phyloP scores from a whole-genome alignment of 37 sponge, comb jelly and placozoan genomes.

The Tethya wilhelma region DNA sequence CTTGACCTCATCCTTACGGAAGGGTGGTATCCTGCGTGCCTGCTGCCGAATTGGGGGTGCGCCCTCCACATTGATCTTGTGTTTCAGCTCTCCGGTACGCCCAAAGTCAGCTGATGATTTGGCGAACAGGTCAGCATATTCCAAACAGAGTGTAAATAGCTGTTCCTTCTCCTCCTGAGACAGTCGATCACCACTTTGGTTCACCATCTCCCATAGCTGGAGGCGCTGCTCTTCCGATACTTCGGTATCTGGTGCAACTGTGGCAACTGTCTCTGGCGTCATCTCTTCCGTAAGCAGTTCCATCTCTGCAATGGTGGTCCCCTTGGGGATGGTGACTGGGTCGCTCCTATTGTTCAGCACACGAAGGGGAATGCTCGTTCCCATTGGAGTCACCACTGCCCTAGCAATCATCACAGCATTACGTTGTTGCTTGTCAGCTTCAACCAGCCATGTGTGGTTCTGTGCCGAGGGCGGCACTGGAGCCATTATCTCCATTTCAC shows the following conservation, averaged over 20 bases:
- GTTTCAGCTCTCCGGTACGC: not conserved
- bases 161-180: not conserved
- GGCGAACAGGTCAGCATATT: not conserved
- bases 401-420: conserved; percentile 17
- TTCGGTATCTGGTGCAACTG: not conserved
- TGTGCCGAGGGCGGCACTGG: not conserved
- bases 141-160: not conserved
- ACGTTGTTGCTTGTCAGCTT: not conserved
- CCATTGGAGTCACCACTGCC: conserved; percentile 6
- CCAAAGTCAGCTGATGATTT: not conserved
- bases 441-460: conserved; percentile 15
- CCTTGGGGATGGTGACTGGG: not conserved
- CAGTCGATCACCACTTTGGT: not conserved
- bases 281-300: not conserved
- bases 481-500: conserved; percentile 10
- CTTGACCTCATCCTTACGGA: too few species aligned
- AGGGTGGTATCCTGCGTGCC: too few species aligned
- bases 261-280: not conserved
- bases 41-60: not conserved
- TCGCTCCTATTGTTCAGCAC: conserved; percentile 11
- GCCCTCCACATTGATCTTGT: not conserved
- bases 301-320: conserved; percentile 19
- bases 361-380: not conserved
- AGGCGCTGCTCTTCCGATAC: not conserved
- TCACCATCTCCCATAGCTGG: not conserved